A percentile compares a stretch with the other conserved stretches of the same genome.
Conservation (phyloP, 2,888 invertebrate species). For the Philhelius pedissequus region DNA sequence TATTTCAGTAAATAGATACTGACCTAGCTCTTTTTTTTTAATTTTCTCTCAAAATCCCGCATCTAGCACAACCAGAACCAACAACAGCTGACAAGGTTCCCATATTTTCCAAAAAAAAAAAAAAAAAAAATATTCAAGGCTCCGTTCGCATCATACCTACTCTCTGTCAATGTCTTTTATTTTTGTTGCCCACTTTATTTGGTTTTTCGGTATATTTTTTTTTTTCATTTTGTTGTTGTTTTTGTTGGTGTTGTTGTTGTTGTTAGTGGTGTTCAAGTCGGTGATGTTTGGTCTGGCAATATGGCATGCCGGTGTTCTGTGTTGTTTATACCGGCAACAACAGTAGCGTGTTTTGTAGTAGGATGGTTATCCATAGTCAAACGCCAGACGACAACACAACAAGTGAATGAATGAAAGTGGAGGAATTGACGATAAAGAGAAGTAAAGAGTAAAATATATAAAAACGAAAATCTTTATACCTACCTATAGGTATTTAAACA, state of each 20-base stretch:
- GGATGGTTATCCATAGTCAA: constrained; percentile 59
- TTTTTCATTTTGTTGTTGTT: constrained; percentile 31
- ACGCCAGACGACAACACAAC: constrained; percentile 62
- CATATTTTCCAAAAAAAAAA: constrained; percentile 52
- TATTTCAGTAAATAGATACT: background rate
- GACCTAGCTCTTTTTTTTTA: constrained; percentile 41
- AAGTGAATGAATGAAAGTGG: constrained; percentile 67
- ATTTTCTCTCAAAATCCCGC: constrained; percentile 9
- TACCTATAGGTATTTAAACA: constrained; percentile 49
- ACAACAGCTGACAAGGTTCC: constrained; percentile 49
- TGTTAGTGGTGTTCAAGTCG: constrained; percentile 1
- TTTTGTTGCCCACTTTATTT: constrained; percentile 43
- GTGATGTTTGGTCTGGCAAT: constrained; percentile 28
- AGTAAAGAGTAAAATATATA: constrained; percentile 19
- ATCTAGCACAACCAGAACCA: constrained; percentile 17
- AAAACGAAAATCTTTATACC: constrained; percentile 50
- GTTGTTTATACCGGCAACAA: constrained; percentile 59
- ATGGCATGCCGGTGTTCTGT: constrained; percentile 49
- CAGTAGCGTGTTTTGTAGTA: constrained; percentile 55
- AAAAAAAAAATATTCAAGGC: constrained; percentile 40
- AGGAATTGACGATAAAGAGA: constrained; percentile 53
- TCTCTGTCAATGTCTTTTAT: constrained; percentile 49
- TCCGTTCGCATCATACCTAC: constrained; percentile 51
- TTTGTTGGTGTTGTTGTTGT: constrained; percentile 36
- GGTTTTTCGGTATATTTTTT: constrained; percentile 31